Base-by-base conservation (phyloP, 2,888 invertebrate genomes). In the Euzophera pinguis region DNA sequence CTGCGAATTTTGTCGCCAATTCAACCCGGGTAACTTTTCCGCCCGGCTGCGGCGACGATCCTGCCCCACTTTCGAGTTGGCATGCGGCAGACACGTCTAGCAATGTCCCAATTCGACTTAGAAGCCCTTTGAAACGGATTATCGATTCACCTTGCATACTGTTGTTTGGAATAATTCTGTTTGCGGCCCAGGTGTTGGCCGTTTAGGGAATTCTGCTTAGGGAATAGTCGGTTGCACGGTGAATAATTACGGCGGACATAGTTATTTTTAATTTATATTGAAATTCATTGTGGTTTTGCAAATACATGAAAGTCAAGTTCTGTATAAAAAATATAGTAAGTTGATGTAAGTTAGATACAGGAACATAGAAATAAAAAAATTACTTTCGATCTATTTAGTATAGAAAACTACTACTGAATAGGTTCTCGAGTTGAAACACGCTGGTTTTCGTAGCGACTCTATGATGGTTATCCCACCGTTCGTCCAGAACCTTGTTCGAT, bases 31-130 rank as follows among this genome's bases (percentile, higher is more conserved):
- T 39, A 39, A 39, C 16, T 39, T 39, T 38, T 10, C 13, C 16
- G 14, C 16, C 39, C 16, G 16, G 39, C 9, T 10, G 39, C 14
- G 5, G 9, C 9, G 39, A 8, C 32, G 7, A 12, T 45, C 45
- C 29, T 12, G 27, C 29, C 48, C 48, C 37, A 48, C 48, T 50
- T 51, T 45, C 14, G 9, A 5, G 50, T 35, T 51, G 51, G 43
- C 43, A 37, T 37, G 35, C 43, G 27, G 35, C 37, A 51, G 43
- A 49, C 49, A 13, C 51, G 51, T 51, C 51, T 51, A 43, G 43
- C 51, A 27, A 22, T 43, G 51, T 34, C 51, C 43, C 51, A 51
- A 45, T 51, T 51, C 37, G 43, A 34, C n/a, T 43, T 42, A 22
- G 35, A 37, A 13, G 12, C 35, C 43, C 43, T 43, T 43, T 42